These are phyloP conservation scores for Luperina testacea DNA, from an alignment of 2,888 invertebrate genomes.

Conservation along the genomic window DNA sequence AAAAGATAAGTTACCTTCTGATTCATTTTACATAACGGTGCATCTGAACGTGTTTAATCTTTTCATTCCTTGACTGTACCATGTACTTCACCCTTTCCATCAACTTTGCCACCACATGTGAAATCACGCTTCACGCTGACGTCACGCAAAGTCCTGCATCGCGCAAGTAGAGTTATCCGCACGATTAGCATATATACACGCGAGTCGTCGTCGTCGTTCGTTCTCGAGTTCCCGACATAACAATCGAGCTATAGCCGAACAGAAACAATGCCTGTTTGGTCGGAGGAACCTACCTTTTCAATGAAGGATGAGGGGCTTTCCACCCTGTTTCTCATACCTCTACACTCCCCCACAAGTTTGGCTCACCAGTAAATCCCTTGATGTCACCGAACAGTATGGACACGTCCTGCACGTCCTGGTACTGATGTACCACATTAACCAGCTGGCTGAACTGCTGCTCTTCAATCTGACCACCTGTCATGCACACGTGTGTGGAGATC, in stretches of 20 bases:
- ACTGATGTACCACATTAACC: slow-evolving; percentile 96
- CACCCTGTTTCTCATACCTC: not conserved
- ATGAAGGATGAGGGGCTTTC: not conserved
- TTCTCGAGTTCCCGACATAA: too few relatives aligned
- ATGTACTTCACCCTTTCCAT: not conserved
- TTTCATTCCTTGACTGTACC: not conserved
- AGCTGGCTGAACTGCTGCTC: slow-evolving; percentile 97
- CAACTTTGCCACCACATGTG: not conserved
- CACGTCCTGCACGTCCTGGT: slow-evolving; percentile 98
- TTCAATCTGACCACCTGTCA: slow-evolving; percentile 93
- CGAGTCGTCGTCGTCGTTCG: too few relatives aligned
- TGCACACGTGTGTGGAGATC: slow-evolving; percentile 96
- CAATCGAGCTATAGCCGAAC: too few relatives aligned
- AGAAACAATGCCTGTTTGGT: not conserved
- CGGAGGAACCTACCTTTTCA: not conserved
- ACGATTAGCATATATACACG: not conserved
- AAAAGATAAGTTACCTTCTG: not conserved
- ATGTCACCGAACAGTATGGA: slow-evolving; percentile 99
- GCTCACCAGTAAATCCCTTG: slow-evolving; percentile 96
- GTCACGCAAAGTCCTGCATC: not conserved
- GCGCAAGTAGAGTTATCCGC: not conserved
- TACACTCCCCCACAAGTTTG: not conserved
- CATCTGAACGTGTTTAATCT: slow-evolving; percentile 1
- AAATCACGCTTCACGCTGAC: not conserved
- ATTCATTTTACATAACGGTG: not conserved